Percentiles rank a stretch among this genome's conserved stretches.
Evolutionary conservation across 1,140 invertebrate species (phyloP).

Genomic region (Cataglyphis hispanica): DNA sequence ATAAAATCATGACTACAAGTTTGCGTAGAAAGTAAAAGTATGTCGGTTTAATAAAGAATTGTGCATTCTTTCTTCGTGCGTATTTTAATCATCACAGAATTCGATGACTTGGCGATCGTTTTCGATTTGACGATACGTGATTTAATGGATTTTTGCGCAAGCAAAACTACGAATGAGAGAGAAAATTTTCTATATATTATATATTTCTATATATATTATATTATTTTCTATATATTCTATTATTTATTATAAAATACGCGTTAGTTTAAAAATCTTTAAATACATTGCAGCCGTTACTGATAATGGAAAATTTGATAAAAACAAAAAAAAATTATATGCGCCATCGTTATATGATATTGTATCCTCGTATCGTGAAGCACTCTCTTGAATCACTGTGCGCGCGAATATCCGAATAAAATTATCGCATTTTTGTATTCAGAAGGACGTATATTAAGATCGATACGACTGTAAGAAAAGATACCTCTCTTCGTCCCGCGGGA

Average conservation of each 20-base stretch:
- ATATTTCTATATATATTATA: neutral
- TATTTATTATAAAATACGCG: neutral
- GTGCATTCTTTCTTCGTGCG: neutral
- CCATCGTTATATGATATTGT: neutral
- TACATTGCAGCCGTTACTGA: neutral
- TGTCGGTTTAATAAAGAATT: neutral
- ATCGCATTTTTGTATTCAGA: slow-evolving; percentile 1
- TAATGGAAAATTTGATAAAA: neutral
- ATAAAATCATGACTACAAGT: neutral
- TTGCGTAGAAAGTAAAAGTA: slow-evolving; percentile 13
- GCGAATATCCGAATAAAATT: slow-evolving; percentile 22
- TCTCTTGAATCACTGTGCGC: neutral
- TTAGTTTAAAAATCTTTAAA: neutral
- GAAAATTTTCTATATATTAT: neutral
- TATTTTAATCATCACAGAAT: slow-evolving; percentile 13
- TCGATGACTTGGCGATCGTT: neutral
- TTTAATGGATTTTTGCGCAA: neutral
- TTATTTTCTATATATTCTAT: neutral
- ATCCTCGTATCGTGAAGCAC: neutral
- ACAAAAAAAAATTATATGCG: neutral
- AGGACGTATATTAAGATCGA: neutral
- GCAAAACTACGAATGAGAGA: neutral
- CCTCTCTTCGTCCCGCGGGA: neutral
- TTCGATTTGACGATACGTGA: neutral
- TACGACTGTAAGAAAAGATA: neutral